Conservation (phyloP, 2,888 invertebrate species). For the Tricholauxania praeusta region DNA sequence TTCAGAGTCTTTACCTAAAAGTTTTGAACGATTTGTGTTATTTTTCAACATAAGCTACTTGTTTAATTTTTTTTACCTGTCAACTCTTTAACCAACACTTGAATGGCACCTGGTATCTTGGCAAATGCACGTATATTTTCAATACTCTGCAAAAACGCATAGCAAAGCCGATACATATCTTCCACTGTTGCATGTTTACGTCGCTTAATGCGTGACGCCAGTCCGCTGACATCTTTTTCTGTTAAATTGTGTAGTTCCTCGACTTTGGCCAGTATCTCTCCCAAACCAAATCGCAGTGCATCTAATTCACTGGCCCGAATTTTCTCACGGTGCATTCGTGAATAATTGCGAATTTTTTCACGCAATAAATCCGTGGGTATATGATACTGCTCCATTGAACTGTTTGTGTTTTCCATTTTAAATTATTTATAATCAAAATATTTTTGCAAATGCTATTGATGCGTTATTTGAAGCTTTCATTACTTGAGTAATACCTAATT, state of each 20-base stretch:
- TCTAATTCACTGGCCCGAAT: constrained; percentile 55
- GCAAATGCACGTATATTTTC: constrained; percentile 62
- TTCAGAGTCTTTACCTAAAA: constrained; percentile 55
- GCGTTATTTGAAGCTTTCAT: no score
- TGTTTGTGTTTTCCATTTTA: constrained; percentile 33
- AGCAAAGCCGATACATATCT: constrained; percentile 62
- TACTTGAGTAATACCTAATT: no score
- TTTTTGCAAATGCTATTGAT: no score
- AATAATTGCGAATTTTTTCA: constrained; percentile 57
- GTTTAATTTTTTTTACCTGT: constrained; percentile 54
- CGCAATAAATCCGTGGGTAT: constrained; percentile 47
- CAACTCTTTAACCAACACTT: constrained; percentile 63
- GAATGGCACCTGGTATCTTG: constrained; percentile 60
- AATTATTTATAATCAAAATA: neutral
- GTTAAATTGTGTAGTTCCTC: constrained; percentile 57
- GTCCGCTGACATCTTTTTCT: constrained; percentile 59
- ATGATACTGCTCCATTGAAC: neutral
- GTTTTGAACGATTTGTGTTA: neutral
- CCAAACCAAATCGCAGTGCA: constrained; percentile 61
- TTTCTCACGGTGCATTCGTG: constrained; percentile 52
- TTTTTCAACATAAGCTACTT: neutral
- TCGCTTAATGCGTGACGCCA: constrained; percentile 62
- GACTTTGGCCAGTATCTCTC: constrained; percentile 59
- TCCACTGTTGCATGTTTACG: constrained; percentile 61
- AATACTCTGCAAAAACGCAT: constrained; percentile 62